Base-by-base conservation (phyloP, 1,140 invertebrate species). In the Dryas iulia region DNA sequence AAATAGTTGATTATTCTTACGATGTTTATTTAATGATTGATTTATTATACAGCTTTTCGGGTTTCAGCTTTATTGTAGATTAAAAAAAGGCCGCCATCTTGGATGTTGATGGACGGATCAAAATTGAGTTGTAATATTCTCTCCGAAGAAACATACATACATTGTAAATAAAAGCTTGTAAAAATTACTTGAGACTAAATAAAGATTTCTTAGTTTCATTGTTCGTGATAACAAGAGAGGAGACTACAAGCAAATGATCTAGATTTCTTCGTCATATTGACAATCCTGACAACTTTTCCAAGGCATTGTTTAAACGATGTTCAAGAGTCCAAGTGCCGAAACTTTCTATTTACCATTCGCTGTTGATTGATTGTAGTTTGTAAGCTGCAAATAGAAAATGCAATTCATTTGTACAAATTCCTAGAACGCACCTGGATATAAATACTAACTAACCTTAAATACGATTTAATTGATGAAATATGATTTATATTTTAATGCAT, bases 201-300 rank as follows among this genome's bases (percentile, higher is more conserved):
- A 78, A 58, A 59, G 82, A 60, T 6, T 24, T 61, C 61, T 69
- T 76, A 0, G 83, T 80, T 10, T 57, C 67, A 18, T 79, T 77
- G 28, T 77, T 69, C 12, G 54, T 71, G 28, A 81, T 72, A 12
- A 83, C 79, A 3, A 75, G 26, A 6, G 83, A 82, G 21, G 71
- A 72, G 0, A 64, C 61, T 18, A 87, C 74, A 3, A 71, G 33
- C 18, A 72, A 39, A 2, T 76, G 71, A 28, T 71, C 64, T 26
- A 87, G 72, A 70, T 84, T 71, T 61, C 75, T 82, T 11, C 85
- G 74, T 72, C 82, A 68, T 4, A 82, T 75, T 14, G 77, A 62
- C 26, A 60, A 71, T 14, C 77, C 54, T 1, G 53, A 47, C 3
- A 56, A 24, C 56, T 72, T 75, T 23, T 72, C n/a, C 12, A 47